Evolutionary conservation across 2,888 invertebrate species (phyloP), one percentile per base, ranked within the genome.

Genomic region (Stenchaetothrips biformis): DNA sequence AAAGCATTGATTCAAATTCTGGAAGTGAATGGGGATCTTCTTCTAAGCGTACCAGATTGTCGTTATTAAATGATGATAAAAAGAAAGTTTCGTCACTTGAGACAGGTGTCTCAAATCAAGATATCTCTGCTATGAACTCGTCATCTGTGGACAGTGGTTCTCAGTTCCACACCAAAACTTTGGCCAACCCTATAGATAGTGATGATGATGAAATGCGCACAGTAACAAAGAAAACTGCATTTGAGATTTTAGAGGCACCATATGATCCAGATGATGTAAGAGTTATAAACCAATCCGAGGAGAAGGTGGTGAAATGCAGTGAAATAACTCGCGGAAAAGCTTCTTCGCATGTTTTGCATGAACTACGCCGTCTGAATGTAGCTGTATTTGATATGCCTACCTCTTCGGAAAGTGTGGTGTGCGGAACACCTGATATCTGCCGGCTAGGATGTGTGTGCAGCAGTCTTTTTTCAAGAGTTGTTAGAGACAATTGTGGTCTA

Each of bases 211-310:
- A 37, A 37, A 37, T 37, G 37, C 37, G 37, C 4, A 37, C 37
- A 37, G 37, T 37, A n/a, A 67, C 21, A 9, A n/a, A 21, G 21
- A 67, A 21, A 11, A 8, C 25, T 74, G 67, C 67, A 7, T 21
- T 74, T 21, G 11, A 74, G 11, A 7, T 25, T 11, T 74, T 74
- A 53, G 67, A 21, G 11, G 21, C 67, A 74, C 3, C 0, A 0
- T 74, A 74, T 74, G 67, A 74, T 74, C 67, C 67, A 21, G 67
- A 74, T 25, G 67, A 74, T 7, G 8, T 25, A 25, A 74, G 67
- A 8, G 67, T 25, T 74, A 21, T 74, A 25, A 11, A 74, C 4
- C 3, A 8, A 0, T 21, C 25, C 7, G 67, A 74, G 7, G 8
- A 1, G 7, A 7, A 7, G 11, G 25, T 25, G 7, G 25, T 25